These are phyloP conservation scores for Netelia inedita DNA, from an alignment of 2,888 invertebrate genomes.

Conservation along the genomic window DNA sequence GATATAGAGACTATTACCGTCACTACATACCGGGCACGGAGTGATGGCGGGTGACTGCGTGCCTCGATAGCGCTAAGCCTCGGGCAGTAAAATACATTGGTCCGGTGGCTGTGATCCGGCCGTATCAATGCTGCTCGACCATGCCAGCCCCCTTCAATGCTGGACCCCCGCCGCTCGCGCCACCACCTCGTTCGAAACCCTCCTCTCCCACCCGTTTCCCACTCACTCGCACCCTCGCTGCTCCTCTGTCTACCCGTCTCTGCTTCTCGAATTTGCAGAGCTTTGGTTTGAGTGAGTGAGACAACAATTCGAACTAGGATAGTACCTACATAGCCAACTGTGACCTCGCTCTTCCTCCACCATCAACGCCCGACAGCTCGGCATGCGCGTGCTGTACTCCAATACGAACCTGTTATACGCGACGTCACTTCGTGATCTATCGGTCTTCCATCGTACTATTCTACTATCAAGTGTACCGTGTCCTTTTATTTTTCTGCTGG, in stretches of 20 bases:
- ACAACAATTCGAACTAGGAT: constrained; percentile 57
- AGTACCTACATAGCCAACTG: constrained; percentile 45
- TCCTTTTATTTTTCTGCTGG: background rate
- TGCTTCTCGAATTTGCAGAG: constrained; percentile 56
- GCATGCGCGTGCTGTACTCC: constrained; percentile 70
- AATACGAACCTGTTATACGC: constrained; percentile 75
- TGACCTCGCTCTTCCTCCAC: constrained; percentile 14
- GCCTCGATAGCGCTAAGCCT: constrained; percentile 85
- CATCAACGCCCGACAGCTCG: constrained; percentile 44
- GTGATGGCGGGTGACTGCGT: constrained; percentile 85
- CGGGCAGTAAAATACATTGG: constrained; percentile 85
- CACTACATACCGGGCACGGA: constrained; percentile 84
- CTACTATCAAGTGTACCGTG: constrained; percentile 12
- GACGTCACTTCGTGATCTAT: constrained; percentile 76
- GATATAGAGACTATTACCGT: constrained; percentile 86
- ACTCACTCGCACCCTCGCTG: constrained; percentile 39
- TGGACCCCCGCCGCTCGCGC: constrained; percentile 77
- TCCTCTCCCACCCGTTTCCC: constrained; percentile 60
- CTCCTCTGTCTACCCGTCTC: constrained; percentile 41
- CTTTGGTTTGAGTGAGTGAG: constrained; percentile 54
- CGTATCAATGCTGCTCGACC: constrained; percentile 84
- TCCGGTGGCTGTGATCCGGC: constrained; percentile 84
- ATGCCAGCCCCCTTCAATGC: constrained; percentile 69
- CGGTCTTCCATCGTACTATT: constrained; percentile 70
- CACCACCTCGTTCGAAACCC: constrained; percentile 32